Evolutionary conservation across 1,140 invertebrate species (phyloP), one percentile per base, ranked within the genome.

Genomic region (Globodera rostochiensis): DNA sequence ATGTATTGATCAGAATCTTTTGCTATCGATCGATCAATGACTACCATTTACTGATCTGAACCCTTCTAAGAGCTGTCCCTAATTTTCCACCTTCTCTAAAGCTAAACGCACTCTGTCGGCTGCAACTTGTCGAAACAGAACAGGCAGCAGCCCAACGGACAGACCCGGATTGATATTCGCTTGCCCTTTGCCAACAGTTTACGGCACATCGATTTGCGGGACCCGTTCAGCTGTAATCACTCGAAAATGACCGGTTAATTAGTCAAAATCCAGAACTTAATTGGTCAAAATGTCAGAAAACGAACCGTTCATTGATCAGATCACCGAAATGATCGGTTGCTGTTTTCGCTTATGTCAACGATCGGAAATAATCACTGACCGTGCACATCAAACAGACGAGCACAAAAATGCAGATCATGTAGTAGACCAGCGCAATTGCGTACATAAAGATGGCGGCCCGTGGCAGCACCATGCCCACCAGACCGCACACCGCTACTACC

Each of bases 401-500:
- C 6, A 81, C 80, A 36, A 82, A 81, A 8, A 85, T 79, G 70
- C 84, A 84, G 25, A 87, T 80, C 86, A 87, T 87, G 67, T 82
- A 84, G 49, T 83, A 88, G 79, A 89, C 87, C 7, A 88, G 67
- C 3, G 88, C 88, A 74, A 90, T 80, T 4, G 87, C 87, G 80
- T 88, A 90, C 8, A 88, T 75, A 57, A 88, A 88, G 1, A 84
- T 77, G 46, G 84, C 87, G 9, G 88, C 82, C 53, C 87, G 60
- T 53, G 88, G 87, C 6, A 88, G 76, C 15, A 88, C 82, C 88
- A 88, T 88, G 77, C 87, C 87, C 15, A 88, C 77, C 19, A 82
- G 71, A 21, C 88, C 85, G 64, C 88, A 90, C 3, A 84, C 49
- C n/a, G 87, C 82, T 7, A 87, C 80, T 21, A 89, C 82, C 85